Base-by-base conservation (phyloP, 2,797 vertebrate genomes). In the Peromyscus attwateri region DNA sequence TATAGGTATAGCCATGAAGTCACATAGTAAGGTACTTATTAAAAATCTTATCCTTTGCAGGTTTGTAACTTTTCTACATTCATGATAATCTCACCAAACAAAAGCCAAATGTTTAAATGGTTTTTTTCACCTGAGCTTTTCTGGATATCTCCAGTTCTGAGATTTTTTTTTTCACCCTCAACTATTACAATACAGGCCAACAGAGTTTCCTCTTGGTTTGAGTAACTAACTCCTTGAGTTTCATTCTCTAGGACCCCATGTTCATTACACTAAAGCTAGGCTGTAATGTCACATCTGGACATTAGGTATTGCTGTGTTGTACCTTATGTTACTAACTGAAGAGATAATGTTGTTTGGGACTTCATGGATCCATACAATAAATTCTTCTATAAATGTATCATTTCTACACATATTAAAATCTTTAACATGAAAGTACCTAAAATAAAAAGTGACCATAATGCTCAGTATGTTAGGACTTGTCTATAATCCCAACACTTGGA, bases 381-480 rank as follows among this genome's bases (percentile, higher is more conserved):
- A 62, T 82, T 84, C 6, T 37, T 87, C 46, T 85, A 52, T 75
- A 76, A 92, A 49, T 91, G n/a, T 92, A 75, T 80, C 16, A 90
- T 17, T 88, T 93, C 40, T 82, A 1, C 66, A 46, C 14, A 49
- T 80, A 66, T 96, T 75, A 94, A 85, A 60, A 71, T 76, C 17
- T 89, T 93, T 84, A 90, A 57, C 23, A 60, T 57, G 40, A 83
- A 52, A 83, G 9, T 82, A 57, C 40, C 87, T 91, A 81, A 96
- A 83, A 81, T 95, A 94, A 93, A 70, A 88, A 91, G 60, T 81
- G 19, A 4, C 27, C 75, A 6, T 95, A 73, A 17, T 66, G 1
- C 60, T 9, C 49, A 34, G 12, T 52, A 13, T 19, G 13, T 0
- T 37, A 34, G 23, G 14, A 52, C 9, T 13, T 25, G 6, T 14